phyloP scores from a whole-genome alignment of 2,888 invertebrate genomes.

The Leptinotarsa tumamoca region DNA sequence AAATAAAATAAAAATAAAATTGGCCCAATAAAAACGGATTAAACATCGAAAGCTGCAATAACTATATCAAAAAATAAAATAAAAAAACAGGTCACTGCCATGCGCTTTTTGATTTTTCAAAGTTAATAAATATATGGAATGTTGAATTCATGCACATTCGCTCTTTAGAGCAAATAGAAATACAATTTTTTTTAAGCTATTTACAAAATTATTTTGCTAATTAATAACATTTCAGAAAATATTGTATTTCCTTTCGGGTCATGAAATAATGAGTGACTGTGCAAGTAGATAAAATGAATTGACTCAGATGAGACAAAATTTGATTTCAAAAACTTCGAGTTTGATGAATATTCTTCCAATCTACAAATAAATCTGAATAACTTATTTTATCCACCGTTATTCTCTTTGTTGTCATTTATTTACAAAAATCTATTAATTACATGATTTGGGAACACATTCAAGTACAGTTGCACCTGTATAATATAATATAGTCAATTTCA shows the following conservation, averaged over 20 bases:
- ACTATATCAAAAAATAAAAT: conserved; percentile 36
- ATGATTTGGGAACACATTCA: conserved; percentile 50
- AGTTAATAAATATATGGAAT: conserved; percentile 40
- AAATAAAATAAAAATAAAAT: conserved; percentile 37
- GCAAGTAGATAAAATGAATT: conserved; percentile 28
- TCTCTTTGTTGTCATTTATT: conserved; percentile 40
- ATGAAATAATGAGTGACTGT: conserved; percentile 25
- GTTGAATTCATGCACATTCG: conserved; percentile 34
- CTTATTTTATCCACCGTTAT: conserved; percentile 39
- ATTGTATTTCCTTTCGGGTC: conserved; percentile 28
- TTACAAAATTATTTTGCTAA: background rate
- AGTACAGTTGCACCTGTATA: conserved; percentile 46
- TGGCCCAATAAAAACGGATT: conserved; percentile 59
- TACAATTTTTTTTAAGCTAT: conserved; percentile 25
- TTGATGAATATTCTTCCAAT: background rate
- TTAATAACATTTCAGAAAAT: conserved; percentile 18
- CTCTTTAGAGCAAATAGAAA: conserved; percentile 16
- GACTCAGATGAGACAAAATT: background rate
- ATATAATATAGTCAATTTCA: conserved; percentile 29
- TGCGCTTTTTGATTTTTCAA: conserved; percentile 32
- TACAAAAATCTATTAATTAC: conserved; percentile 42
- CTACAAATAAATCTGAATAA: background rate
- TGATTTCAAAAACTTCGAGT: background rate
- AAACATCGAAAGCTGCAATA: conserved; percentile 52
- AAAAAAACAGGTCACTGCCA: conserved; percentile 24